phyloP scores from a whole-genome alignment of 2,113 vertebrate genomes.

The Rhinolophus sinicus region DNA sequence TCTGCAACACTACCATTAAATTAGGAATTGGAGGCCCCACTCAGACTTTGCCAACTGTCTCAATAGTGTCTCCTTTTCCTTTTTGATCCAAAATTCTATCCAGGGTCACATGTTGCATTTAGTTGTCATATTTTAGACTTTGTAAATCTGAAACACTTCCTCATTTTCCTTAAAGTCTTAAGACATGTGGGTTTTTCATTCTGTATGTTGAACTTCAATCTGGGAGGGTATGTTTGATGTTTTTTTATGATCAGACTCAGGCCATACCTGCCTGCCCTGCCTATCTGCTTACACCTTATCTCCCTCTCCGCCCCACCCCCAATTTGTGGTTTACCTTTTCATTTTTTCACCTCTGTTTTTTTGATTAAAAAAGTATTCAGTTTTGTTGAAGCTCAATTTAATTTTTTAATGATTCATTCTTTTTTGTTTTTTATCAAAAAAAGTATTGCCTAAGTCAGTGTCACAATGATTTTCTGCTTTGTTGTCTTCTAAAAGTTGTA shows the following conservation, averaged over 20 bases:
- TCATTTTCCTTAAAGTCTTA: not conserved
- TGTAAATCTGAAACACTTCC: not conserved
- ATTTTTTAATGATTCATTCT: not conserved
- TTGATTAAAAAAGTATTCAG: not conserved
- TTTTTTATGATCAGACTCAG: not conserved
- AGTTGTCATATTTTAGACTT: not conserved
- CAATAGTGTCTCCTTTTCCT: not conserved
- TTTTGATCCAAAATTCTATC: not conserved
- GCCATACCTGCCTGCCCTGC: not conserved
- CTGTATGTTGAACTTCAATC: not conserved
- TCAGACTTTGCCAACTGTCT: not conserved
- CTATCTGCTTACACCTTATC: not conserved
- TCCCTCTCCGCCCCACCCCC: not conserved
- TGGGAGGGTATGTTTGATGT: not conserved
- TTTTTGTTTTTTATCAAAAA: not conserved
- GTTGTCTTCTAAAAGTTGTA: not conserved
- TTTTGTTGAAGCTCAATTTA: not conserved
- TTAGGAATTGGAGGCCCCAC: not conserved
- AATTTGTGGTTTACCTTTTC: not conserved
- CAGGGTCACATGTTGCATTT: not conserved
- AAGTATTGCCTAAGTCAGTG: not conserved
- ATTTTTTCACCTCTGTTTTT: not conserved
- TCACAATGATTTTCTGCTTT: not conserved
- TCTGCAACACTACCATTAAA: not conserved
- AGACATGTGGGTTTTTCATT: not conserved